phyloP scores from a whole-genome alignment of 1,140 invertebrate genomes.

The Conopomorpha cramerella region DNA sequence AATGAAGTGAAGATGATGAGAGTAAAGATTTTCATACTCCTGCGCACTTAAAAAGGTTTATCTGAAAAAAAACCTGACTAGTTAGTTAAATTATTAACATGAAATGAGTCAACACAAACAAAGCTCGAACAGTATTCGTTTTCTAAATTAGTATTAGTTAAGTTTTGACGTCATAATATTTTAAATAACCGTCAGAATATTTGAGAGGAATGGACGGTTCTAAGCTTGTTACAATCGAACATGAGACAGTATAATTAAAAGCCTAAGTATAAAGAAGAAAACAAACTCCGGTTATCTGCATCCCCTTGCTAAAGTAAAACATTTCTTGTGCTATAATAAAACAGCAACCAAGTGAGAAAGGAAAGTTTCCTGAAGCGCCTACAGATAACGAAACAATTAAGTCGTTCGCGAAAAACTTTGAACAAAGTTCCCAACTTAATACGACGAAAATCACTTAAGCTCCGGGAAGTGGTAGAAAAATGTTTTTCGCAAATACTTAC shows the following conservation, averaged over 20 bases:
- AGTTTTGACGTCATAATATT: too few species aligned
- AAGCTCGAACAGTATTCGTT: too few species aligned
- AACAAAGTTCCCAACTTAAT: slow-evolving; percentile 25
- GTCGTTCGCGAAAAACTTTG: slow-evolving; percentile 22
- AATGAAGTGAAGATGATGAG: too few species aligned
- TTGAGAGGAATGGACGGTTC: neutral
- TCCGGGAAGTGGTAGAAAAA: too few species aligned
- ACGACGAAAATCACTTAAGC: slow-evolving; percentile 39
- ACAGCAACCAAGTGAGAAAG: slow-evolving; percentile 2
- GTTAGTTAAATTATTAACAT: too few species aligned
- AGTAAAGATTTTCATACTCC: too few species aligned
- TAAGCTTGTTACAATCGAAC: neutral
- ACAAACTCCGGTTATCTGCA: neutral
- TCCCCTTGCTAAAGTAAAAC: neutral
- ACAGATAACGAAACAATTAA: slow-evolving; percentile 34
- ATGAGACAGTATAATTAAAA: neutral
- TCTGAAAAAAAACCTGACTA: too few species aligned
- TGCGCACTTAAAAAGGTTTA: too few species aligned
- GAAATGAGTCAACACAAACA: too few species aligned
- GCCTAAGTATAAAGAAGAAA: neutral
- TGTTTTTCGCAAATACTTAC: slow-evolving; percentile 14
- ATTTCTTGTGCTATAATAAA: neutral
- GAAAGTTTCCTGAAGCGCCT: slow-evolving; percentile 11
- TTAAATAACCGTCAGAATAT: too few species aligned
- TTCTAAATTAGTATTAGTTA: too few species aligned